Percentiles rank a stretch among this genome's conserved stretches.
phyloP scores from a whole-genome alignment of 2,888 invertebrate species.

The Pseudococcus jackbeardsleyi region DNA sequence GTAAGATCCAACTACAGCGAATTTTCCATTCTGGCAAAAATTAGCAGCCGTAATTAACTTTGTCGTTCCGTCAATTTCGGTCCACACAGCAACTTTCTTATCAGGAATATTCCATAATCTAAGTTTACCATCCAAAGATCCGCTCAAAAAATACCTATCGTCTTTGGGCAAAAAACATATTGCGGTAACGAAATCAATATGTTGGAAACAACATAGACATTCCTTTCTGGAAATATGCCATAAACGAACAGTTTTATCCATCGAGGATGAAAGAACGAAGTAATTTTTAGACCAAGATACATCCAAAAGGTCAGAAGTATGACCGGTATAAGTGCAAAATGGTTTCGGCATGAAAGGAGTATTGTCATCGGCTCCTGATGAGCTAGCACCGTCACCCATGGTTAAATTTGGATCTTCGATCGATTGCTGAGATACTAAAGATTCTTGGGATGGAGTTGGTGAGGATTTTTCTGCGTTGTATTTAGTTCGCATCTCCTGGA shows the following conservation, averaged over 20 bases:
- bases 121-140: slow-evolving; percentile 96
- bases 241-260: slow-evolving; percentile 97
- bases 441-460: slow-evolving; percentile 93
- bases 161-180: slow-evolving; percentile 97
- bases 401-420: slow-evolving; percentile 73
- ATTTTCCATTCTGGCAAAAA: slow-evolving; percentile 95
- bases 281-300: slow-evolving; percentile 99
- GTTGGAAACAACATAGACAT: slow-evolving; percentile 98
- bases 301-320: slow-evolving; percentile 95
- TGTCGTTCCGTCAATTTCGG: slow-evolving; percentile 94
- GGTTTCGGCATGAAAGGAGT: slow-evolving; percentile 89
- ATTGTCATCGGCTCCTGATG: slow-evolving; percentile 72
- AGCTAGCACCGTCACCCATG: slow-evolving; percentile 68
- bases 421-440: slow-evolving; percentile 84
- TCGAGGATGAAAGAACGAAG: slow-evolving; percentile 96
- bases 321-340: slow-evolving; percentile 93
- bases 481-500: slow-evolving; percentile 96
- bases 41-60: slow-evolving; percentile 97
- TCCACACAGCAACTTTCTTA: slow-evolving; percentile 98
- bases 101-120: slow-evolving; percentile 99
- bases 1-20: slow-evolving; percentile 98
- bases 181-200: slow-evolving; percentile 98
- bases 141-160: slow-evolving; percentile 91
- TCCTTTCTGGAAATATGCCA: slow-evolving; percentile 99
- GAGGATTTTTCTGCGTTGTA: slow-evolving; percentile 93